A percentile compares a stretch with the other conserved stretches of the same genome.
These are phyloP conservation scores for Drosophila rufa DNA, from an alignment of 1,140 invertebrate genomes.

Conservation along the genomic window DNA sequence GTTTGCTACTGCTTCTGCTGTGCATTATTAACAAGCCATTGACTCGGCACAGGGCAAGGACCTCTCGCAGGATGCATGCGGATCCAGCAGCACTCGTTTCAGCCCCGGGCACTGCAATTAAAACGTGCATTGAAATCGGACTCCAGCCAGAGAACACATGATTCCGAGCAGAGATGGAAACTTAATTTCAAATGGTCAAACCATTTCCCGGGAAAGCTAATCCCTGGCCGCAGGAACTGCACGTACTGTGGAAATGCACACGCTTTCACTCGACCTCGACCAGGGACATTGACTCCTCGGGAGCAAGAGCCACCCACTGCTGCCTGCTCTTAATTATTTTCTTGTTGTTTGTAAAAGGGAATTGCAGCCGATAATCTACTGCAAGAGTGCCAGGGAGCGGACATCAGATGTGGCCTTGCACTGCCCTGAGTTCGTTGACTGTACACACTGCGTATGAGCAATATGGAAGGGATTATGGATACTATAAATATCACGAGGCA, in stretches of 20 bases:
- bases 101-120: conserved; percentile 52
- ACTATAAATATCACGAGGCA: conserved; percentile 2
- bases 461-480: background rate
- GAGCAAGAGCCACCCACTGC: background rate
- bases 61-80: conserved; percentile 18
- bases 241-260: conserved; percentile 42
- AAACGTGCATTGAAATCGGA: conserved; percentile 50
- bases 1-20: conserved; percentile 16
- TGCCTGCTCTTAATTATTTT: conserved; percentile 19
- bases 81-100: conserved; percentile 1
- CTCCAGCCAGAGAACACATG: background rate
- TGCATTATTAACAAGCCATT: conserved; percentile 50
- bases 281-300: conserved; percentile 22
- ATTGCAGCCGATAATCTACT: conserved; percentile 38
- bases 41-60: conserved; percentile 43
- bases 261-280: conserved; percentile 26
- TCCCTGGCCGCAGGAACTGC: conserved; percentile 13
- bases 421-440: conserved; percentile 24
- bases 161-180: conserved; percentile 14
- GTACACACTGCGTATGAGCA: conserved; percentile 27
- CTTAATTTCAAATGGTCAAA: conserved; percentile 38
- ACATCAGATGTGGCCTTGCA: conserved; percentile 15
- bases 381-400: conserved; percentile 1
- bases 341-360: conserved; percentile 37
- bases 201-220: conserved; percentile 5